Evolutionary conservation across 1,140 invertebrate genomes (phyloP).

Genomic region (Drosophila rufa): DNA sequence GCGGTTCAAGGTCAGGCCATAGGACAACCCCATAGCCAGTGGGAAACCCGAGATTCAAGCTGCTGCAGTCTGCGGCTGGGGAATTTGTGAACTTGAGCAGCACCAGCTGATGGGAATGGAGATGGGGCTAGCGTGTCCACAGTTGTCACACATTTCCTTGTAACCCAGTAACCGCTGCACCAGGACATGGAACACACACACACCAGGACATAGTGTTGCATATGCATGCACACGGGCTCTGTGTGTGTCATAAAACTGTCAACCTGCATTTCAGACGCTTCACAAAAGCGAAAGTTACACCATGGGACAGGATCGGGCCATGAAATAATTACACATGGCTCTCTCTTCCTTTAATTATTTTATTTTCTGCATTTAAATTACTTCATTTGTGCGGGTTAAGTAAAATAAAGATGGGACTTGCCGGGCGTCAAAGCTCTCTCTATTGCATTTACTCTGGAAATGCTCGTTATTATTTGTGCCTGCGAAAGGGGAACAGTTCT

Average conservation of each 20-base stretch:
- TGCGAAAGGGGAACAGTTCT: neutral
- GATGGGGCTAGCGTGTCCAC: constrained; percentile 9
- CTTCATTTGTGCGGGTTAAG: constrained; percentile 19
- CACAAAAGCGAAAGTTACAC: constrained; percentile 65
- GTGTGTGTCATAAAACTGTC: constrained; percentile 78
- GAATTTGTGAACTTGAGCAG: constrained; percentile 30
- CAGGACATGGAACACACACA: neutral
- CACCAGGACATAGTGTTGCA: constrained; percentile 2
- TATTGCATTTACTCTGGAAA: constrained; percentile 8
- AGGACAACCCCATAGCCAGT: neutral
- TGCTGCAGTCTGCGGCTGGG: constrained; percentile 4
- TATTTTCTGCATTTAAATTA: constrained; percentile 44
- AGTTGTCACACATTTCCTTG: constrained; percentile 41
- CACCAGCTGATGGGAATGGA: neutral
- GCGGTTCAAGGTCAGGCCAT: constrained; percentile 41
- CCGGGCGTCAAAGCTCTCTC: neutral
- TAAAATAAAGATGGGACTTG: neutral
- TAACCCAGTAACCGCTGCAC: constrained; percentile 25
- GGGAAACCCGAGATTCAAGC: constrained; percentile 4
- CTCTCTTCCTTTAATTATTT: constrained; percentile 19
- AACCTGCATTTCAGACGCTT: constrained; percentile 73
- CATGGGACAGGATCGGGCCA: constrained; percentile 27
- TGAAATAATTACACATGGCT: constrained; percentile 20
- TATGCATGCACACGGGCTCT: constrained; percentile 7
- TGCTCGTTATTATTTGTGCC: neutral